phyloP scores from a whole-genome alignment of 1,140 invertebrate genomes.

The Sinonovacula constricta region DNA sequence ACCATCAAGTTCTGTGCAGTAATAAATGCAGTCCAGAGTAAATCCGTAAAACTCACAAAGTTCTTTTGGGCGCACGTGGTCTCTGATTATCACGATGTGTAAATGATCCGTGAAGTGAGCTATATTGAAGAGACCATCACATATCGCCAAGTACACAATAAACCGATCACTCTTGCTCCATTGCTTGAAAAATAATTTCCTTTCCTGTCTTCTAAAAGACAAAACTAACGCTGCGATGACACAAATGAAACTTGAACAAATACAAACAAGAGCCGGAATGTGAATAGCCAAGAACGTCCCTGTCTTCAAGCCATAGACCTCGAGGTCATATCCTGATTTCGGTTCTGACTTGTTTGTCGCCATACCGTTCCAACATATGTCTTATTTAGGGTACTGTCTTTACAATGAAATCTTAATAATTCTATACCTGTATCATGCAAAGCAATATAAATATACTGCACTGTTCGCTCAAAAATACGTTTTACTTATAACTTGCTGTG shows the following conservation, averaged over 20 bases:
- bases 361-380: too few relatives aligned
- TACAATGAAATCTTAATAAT: too few relatives aligned
- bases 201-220: conserved; percentile 17
- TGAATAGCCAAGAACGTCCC: conserved; percentile 37
- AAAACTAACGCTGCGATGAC: conserved; percentile 12
- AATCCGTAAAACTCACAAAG: conserved; percentile 50
- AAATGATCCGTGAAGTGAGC: too few relatives aligned
- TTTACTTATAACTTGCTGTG: too few relatives aligned
- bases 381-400: too few relatives aligned
- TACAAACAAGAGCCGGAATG: conserved; percentile 42
- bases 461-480: too few relatives aligned
- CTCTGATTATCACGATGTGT: conserved; percentile 6
- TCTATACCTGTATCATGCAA: too few relatives aligned
- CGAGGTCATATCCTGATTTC: conserved; percentile 35
- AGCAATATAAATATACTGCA: too few relatives aligned
- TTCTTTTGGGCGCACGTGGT: conserved; percentile 30
- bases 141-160: conserved; percentile 39
- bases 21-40: conserved; percentile 28
- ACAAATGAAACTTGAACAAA: conserved; percentile 28
- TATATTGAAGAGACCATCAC: conserved; percentile 45
- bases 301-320: conserved; percentile 26
- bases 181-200: conserved; percentile 10
- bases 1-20: conserved; percentile 40
- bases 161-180: conserved; percentile 47
- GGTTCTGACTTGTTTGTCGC: too few relatives aligned